Evolutionary conservation across 2,888 invertebrate species (phyloP).

Genomic region (Penaeus monodon): DNA sequence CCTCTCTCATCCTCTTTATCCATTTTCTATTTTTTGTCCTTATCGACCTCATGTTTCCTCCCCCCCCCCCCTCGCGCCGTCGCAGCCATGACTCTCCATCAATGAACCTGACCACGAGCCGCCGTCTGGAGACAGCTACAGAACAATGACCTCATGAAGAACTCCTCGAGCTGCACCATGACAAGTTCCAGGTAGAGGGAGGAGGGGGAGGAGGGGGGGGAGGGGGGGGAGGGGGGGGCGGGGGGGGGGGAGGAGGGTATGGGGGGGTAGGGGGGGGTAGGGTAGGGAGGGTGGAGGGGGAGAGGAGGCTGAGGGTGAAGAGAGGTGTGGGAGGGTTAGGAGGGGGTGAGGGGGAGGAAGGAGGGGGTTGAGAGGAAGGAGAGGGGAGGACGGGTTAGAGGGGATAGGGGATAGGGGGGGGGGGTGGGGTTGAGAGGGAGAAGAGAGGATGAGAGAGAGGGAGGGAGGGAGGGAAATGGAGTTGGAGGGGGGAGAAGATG

Average conservation of each 20-base stretch:
- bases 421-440: not conserved
- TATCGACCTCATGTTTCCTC: not conserved
- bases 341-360: too few species aligned
- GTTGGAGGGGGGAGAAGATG: too few species aligned
- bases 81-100: slow-evolving; percentile 69
- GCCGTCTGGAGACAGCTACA: slow-evolving; percentile 74
- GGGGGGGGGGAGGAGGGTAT: not conserved
- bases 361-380: not conserved
- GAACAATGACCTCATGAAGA: slow-evolving; percentile 72
- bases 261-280: not conserved
- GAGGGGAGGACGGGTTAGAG: not conserved
- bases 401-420: not conserved
- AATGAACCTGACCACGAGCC: slow-evolving; percentile 72
- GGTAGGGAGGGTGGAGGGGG: not conserved
- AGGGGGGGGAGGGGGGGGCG: not conserved
- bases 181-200: slow-evolving; percentile 71
- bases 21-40: too few species aligned
- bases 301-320: too few species aligned
- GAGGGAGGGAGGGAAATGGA: too few species aligned
- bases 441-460: too few species aligned
- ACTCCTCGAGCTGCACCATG: slow-evolving; percentile 73
- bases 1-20: not conserved
- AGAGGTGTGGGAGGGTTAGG: too few species aligned
- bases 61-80: not conserved
- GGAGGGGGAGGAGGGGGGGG: not conserved